Conservation (phyloP, 2,113 vertebrate genomes). For the Cebidichthys violaceus region DNA sequence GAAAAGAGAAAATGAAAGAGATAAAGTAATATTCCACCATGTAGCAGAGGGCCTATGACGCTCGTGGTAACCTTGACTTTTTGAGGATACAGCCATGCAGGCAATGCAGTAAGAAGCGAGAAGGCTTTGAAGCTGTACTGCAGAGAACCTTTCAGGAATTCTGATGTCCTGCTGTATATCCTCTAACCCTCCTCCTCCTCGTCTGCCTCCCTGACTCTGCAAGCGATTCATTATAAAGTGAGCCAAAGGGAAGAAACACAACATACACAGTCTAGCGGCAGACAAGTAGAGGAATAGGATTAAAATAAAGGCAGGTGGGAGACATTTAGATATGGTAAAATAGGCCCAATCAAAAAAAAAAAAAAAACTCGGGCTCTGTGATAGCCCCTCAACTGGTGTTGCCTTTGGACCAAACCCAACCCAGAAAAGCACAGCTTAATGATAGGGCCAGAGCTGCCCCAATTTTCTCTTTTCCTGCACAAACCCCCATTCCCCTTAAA, state of each 20-base stretch:
- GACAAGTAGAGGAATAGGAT: slow-evolving; percentile 16
- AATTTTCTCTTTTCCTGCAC: slow-evolving; percentile 53
- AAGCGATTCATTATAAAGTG: slow-evolving; percentile 32
- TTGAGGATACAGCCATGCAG: slow-evolving; percentile 78
- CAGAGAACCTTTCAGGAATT: slow-evolving; percentile 90
- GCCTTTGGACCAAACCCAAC: slow-evolving; percentile 63
- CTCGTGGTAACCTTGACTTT: slow-evolving; percentile 83
- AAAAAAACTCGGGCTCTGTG: slow-evolving; percentile 65
- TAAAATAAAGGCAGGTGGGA: slow-evolving; percentile 21
- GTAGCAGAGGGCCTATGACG: slow-evolving; percentile 28
- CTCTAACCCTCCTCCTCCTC: slow-evolving; percentile 40
- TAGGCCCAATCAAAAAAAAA: slow-evolving; percentile 50
- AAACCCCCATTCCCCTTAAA: slow-evolving; percentile 45
- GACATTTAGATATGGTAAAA: slow-evolving; percentile 6
- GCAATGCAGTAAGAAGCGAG: slow-evolving; percentile 76
- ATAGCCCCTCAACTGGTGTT: slow-evolving; percentile 64
- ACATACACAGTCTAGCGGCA: slow-evolving; percentile 6
- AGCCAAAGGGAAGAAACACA: slow-evolving; percentile 25
- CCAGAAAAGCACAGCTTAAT: slow-evolving; percentile 51
- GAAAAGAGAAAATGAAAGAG: slow-evolving; percentile 20
- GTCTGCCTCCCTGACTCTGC: slow-evolving; percentile 24
- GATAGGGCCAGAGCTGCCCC: slow-evolving; percentile 18
- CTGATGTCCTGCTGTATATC: slow-evolving; percentile 82
- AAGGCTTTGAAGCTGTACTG: slow-evolving; percentile 85
- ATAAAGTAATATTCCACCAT: background rate